phyloP scores from a whole-genome alignment of 1,140 invertebrate genomes.

The Branchinecta lindahli region DNA sequence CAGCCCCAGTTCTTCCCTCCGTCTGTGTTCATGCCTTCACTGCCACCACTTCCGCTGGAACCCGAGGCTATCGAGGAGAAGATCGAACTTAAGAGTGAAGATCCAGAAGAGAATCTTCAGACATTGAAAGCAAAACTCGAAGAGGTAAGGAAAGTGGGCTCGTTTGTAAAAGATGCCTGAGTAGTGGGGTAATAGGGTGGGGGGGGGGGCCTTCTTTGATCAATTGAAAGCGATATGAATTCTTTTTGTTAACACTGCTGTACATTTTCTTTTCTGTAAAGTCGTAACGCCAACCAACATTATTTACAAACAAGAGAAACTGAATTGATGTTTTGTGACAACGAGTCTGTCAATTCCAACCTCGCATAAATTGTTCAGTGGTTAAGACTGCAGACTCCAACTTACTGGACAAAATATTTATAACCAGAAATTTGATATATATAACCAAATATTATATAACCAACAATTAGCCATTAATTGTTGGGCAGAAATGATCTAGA shows the following conservation, averaged over 20 bases:
- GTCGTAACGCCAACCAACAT: not conserved
- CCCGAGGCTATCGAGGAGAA: constrained; percentile 20
- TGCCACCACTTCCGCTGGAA: constrained; percentile 20
- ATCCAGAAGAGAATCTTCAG: constrained; percentile 35
- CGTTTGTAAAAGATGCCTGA: not conserved
- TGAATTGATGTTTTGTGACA: too few relatives aligned
- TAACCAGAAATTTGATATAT: too few relatives aligned
- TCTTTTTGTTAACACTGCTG: not conserved
- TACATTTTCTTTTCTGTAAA: too few relatives aligned
- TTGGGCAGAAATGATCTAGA: too few relatives aligned
- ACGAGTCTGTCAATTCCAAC: too few relatives aligned
- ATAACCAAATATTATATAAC: too few relatives aligned
- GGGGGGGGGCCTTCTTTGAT: not conserved
- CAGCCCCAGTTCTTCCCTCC: not conserved
- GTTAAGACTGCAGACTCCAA: too few relatives aligned
- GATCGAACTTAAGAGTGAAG: constrained; percentile 19
- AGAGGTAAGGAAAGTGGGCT: constrained; percentile 46
- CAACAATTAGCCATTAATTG: too few relatives aligned
- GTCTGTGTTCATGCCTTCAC: constrained; percentile 15
- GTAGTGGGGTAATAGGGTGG: not conserved
- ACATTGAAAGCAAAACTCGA: constrained; percentile 47
- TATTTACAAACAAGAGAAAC: constrained; percentile 9
- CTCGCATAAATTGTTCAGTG: too few relatives aligned
- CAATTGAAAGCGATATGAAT: not conserved
- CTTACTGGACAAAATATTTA: too few relatives aligned